Conservation (phyloP, 2,888 invertebrate species). For the Sinopyrophorus schimmeli region DNA sequence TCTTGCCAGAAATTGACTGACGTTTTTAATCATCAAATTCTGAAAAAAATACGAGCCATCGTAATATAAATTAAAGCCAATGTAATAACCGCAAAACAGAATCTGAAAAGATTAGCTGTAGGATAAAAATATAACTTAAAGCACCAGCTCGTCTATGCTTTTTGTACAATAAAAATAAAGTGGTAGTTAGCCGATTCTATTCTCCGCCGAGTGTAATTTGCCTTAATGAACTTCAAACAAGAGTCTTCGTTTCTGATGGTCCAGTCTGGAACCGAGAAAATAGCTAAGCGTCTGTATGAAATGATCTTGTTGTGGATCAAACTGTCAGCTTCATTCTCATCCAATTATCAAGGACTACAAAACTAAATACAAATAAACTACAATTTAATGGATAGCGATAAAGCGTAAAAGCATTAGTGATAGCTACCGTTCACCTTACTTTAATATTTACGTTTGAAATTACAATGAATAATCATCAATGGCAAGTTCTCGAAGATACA, state of each 20-base stretch:
- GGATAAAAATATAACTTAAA: conserved; percentile 28
- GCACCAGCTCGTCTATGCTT: conserved; percentile 25
- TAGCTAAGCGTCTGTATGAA: conserved; percentile 19
- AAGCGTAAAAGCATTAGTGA: conserved; percentile 26
- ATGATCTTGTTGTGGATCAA: conserved; percentile 10
- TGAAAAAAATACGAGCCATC: too few relatives aligned
- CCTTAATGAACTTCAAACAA: conserved; percentile 24
- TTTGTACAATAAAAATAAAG: conserved; percentile 27
- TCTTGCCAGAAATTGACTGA: too few relatives aligned
- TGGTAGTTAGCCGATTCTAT: conserved; percentile 29
- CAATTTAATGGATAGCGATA: conserved; percentile 30
- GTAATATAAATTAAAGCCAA: too few relatives aligned
- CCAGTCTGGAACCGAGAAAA: conserved; percentile 16
- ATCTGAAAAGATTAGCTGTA: too few relatives aligned
- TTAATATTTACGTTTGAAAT: too few relatives aligned
- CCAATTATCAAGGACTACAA: conserved; percentile 22
- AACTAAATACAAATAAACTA: conserved; percentile 28
- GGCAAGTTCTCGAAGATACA: too few relatives aligned
- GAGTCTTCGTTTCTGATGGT: conserved; percentile 12
- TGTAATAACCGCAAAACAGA: too few relatives aligned
- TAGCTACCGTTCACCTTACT: conserved; percentile 28
- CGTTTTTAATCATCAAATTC: too few relatives aligned
- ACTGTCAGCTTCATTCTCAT: conserved; percentile 7
- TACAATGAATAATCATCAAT: too few relatives aligned
- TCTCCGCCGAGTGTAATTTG: conserved; percentile 21